Evolutionary conservation across 1,140 invertebrate species (phyloP).

Genomic region (Aradophagus sp.): DNA sequence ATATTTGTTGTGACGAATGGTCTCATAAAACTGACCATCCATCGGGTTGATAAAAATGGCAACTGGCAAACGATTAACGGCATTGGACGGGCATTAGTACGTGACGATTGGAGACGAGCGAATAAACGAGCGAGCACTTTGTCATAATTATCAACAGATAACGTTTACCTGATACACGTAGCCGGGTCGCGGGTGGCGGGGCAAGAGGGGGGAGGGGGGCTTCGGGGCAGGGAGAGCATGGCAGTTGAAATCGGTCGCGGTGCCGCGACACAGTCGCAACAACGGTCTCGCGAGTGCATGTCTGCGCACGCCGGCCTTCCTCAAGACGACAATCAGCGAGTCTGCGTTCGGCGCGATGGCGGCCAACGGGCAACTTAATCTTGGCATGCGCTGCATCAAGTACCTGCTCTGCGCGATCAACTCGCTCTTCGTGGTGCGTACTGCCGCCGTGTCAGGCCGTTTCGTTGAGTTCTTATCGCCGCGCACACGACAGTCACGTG

Average conservation of each 20-base stretch:
- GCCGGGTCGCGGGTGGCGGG: neutral
- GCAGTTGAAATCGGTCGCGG: constrained; percentile 21
- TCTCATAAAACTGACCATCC: no score
- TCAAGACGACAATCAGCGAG: neutral
- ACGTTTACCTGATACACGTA: constrained; percentile 25
- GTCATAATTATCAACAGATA: constrained; percentile 34
- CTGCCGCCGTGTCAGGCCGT: neutral
- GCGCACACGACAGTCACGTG: constrained; percentile 19
- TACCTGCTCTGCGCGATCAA: constrained; percentile 88
- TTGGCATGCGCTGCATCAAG: constrained; percentile 87
- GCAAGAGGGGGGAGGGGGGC: constrained; percentile 5
- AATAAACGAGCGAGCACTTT: constrained; percentile 1
- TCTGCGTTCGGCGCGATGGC: constrained; percentile 70
- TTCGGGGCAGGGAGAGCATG: constrained; percentile 5
- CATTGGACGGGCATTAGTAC: neutral
- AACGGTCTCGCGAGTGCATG: constrained; percentile 16
- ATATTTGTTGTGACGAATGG: no score
- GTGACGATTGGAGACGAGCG: neutral
- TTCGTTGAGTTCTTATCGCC: constrained; percentile 3
- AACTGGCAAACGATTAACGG: neutral
- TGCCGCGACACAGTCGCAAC: no score
- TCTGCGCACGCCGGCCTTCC: constrained; percentile 47
- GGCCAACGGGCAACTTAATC: constrained; percentile 75
- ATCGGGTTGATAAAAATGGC: no score
- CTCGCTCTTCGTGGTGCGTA: constrained; percentile 89